Evolutionary conservation across 2,797 vertebrate species (phyloP).

Genomic region (Crypturellus tataupa): DNA sequence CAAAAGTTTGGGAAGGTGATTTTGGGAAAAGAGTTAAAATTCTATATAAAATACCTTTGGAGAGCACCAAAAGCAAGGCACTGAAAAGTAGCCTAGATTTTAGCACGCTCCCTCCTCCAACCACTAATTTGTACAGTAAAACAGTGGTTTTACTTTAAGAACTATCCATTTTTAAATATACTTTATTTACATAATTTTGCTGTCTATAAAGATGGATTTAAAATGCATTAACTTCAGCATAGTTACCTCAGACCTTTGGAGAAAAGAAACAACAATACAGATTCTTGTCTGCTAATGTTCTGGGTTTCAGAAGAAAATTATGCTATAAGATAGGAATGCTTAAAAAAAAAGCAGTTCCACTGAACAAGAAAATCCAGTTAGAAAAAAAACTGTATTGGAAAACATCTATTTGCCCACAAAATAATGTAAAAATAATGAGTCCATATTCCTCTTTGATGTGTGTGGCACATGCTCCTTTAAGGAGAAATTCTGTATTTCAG

Average conservation of each 20-base stretch:
- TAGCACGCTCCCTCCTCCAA: neutral
- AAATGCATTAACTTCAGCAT: constrained; percentile 60
- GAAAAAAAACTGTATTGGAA: constrained; percentile 79
- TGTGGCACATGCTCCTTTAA: constrained; percentile 85
- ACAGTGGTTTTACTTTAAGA: constrained; percentile 25
- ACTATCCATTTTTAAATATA: constrained; percentile 57
- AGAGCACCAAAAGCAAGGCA: neutral
- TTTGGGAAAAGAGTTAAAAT: neutral
- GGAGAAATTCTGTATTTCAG: constrained; percentile 86
- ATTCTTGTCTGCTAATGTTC: constrained; percentile 56
- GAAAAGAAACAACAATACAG: constrained; percentile 43
- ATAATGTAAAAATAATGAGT: constrained; percentile 88
- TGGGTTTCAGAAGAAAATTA: constrained; percentile 65
- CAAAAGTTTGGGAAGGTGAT: neutral
- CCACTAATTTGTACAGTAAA: neutral
- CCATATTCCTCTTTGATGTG: constrained; percentile 84
- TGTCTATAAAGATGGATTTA: constrained; percentile 33
- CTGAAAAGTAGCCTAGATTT: neutral
- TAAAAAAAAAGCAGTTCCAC: constrained; percentile 77
- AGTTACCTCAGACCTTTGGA: constrained; percentile 48
- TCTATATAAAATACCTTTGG: neutral
- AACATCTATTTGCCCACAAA: constrained; percentile 85
- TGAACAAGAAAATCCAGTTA: constrained; percentile 83
- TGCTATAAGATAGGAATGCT: constrained; percentile 72
- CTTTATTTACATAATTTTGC: constrained; percentile 62